Evolutionary conservation across 2,888 invertebrate species (phyloP), one percentile per base, ranked within the genome.

Genomic region (Abrostola tripartita): DNA sequence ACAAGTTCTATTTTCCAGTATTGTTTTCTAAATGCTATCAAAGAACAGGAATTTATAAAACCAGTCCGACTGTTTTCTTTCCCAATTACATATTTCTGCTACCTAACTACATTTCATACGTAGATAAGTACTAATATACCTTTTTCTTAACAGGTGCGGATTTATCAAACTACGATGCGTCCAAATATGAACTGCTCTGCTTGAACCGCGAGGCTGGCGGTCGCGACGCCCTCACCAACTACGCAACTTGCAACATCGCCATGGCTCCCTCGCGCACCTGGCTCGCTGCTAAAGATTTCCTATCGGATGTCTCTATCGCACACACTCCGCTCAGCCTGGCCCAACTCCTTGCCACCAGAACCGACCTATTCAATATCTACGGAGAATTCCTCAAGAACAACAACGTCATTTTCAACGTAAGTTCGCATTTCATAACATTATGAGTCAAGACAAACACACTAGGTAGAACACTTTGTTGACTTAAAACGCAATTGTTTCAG

Each of bases 361-460:
- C 95, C 0, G 96, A 96, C 74, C 88, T 96, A 7, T 95, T 97
- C 81, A 95, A 95, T 68, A 93, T 97, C 55, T 97, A 96, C 78
- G 97, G 97, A 37, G 93, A 94, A 66, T 95, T 91, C 76, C 87
- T 94, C 78, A 94, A 94, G 83, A 93, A 94, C 63, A 92, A 95
- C 73, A 92, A 95, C 61, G 89, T 95, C 59, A 91, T 95, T 68
- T 95, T 95, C 74, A 92, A 84, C 82, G 94, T 95, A 76, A 92
- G 94, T 92, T 37, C 41, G 14, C 5, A 61, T 58, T 54, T 52
- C 37, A 50, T 61, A 55, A 38, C 36, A 38, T 14, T 49, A n/a
- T 6, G 36, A 8, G 6, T 11, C 42, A 35, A 11, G 14, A 50
- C 9, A 59, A 52, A 47, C 41, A 47, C 41, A 41, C 50, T 37